phyloP scores from a whole-genome alignment of 2,113 vertebrate species.

The Dipodomys ordii region DNA sequence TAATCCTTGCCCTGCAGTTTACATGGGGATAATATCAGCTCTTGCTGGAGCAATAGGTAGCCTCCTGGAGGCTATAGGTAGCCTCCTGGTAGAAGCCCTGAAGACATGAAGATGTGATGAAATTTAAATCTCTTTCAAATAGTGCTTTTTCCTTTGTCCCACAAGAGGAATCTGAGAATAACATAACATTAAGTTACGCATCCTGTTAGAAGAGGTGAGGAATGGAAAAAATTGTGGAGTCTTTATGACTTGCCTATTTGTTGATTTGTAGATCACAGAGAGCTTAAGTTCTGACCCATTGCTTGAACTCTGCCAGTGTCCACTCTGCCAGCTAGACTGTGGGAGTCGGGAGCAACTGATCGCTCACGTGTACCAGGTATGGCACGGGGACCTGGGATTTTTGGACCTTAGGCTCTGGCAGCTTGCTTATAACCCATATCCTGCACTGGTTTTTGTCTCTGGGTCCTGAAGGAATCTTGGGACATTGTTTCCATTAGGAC shows the following conservation, averaged over 20 bases:
- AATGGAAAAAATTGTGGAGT: conserved; percentile 36
- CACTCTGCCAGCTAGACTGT: conserved; percentile 96
- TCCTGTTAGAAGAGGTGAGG: neutral
- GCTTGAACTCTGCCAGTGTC: conserved; percentile 91
- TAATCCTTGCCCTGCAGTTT: conserved; percentile 29
- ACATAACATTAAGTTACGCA: neutral
- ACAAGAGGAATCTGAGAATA: conserved; percentile 25
- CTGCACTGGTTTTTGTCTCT: conserved; percentile 18
- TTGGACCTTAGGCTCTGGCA: neutral
- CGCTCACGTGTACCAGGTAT: conserved; percentile 97
- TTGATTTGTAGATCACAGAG: conserved; percentile 80
- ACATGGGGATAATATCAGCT: neutral
- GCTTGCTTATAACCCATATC: neutral
- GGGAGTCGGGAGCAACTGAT: conserved; percentile 95
- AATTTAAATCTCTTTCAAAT: neutral
- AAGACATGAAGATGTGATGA: conserved; percentile 12
- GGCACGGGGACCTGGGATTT: neutral
- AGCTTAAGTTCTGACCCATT: conserved; percentile 82
- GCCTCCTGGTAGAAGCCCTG: conserved; percentile 10
- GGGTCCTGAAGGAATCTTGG: neutral
- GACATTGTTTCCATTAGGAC: neutral
- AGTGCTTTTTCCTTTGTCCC: neutral
- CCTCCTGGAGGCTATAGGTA: neutral
- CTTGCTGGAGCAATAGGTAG: neutral
- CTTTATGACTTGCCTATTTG: conserved; percentile 47